Conservation (phyloP, 2,113 vertebrate species). For the Nymphicus hollandicus region DNA sequence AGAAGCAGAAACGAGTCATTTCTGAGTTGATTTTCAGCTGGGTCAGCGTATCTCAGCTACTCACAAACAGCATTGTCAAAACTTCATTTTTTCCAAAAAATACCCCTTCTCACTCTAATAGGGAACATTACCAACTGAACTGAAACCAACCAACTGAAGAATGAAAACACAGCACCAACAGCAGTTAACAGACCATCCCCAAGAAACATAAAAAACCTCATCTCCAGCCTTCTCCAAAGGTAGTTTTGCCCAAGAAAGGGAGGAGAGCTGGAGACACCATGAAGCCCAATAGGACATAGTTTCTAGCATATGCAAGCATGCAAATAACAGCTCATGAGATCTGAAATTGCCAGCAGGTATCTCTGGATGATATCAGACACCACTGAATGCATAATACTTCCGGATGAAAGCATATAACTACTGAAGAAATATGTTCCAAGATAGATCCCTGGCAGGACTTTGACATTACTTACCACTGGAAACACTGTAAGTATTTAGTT, state of each 20-base stretch:
- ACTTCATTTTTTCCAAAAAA: not conserved
- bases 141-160: not conserved
- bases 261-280: not conserved
- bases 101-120: not conserved
- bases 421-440: slow-evolving; percentile 57
- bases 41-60: not conserved
- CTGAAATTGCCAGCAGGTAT: slow-evolving; percentile 44
- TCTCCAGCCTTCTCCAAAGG: not conserved
- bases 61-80: not conserved
- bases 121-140: not conserved
- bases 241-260: not conserved
- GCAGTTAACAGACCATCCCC: not conserved
- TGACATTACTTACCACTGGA: slow-evolving; percentile 39
- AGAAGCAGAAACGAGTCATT: not conserved
- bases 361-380: slow-evolving; percentile 40
- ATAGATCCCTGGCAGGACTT: slow-evolving; percentile 57
- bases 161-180: not conserved
- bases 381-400: slow-evolving; percentile 45
- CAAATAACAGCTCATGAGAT: slow-evolving; percentile 27
- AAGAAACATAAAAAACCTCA: not conserved
- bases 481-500: slow-evolving; percentile 31
- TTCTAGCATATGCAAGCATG: slow-evolving; percentile 42
- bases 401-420: slow-evolving; percentile 45
- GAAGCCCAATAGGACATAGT: slow-evolving; percentile 26
- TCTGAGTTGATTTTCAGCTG: not conserved